Percentiles rank a stretch among this genome's conserved stretches.
These are phyloP conservation scores for Hybognathus amarus DNA, from an alignment of 2,797 vertebrate genomes.

Conservation along the genomic window DNA sequence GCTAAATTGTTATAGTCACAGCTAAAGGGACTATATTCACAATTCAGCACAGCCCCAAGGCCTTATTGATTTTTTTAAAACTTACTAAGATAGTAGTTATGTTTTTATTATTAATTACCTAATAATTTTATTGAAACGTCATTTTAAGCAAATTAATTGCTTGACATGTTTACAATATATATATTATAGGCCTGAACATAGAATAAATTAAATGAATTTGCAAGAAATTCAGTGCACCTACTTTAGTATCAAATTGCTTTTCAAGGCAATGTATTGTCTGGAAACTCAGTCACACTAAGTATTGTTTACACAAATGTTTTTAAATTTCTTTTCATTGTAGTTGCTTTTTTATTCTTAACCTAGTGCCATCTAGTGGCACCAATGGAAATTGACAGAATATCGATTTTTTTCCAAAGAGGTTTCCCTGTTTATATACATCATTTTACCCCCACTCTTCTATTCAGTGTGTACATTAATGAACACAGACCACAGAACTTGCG, in stretches of 20 bases:
- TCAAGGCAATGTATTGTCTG: not conserved
- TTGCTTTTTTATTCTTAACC: too few species aligned
- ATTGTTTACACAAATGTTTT: not conserved
- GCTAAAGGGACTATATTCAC: too few species aligned
- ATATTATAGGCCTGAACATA: not conserved
- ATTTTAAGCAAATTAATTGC: not conserved
- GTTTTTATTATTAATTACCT: not conserved
- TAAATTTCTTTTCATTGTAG: not conserved
- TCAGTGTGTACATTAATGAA: not conserved
- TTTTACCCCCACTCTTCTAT: not conserved
- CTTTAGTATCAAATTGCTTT: not conserved
- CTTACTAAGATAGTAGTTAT: not conserved
- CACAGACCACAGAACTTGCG: not conserved
- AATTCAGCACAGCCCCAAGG: not conserved
- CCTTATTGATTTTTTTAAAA: not conserved
- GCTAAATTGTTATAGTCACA: not conserved
- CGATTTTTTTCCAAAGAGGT: not conserved
- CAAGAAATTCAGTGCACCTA: too few species aligned
- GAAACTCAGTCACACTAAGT: not conserved
- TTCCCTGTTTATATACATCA: not conserved
- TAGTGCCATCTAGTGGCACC: not conserved
- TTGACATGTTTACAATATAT: not conserved
- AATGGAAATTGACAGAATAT: not conserved
- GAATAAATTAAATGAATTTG: not conserved
- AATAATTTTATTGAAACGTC: not conserved